Conservation (phyloP, 2,888 invertebrate genomes). For the Poecilobothrus nobilitatus region DNA sequence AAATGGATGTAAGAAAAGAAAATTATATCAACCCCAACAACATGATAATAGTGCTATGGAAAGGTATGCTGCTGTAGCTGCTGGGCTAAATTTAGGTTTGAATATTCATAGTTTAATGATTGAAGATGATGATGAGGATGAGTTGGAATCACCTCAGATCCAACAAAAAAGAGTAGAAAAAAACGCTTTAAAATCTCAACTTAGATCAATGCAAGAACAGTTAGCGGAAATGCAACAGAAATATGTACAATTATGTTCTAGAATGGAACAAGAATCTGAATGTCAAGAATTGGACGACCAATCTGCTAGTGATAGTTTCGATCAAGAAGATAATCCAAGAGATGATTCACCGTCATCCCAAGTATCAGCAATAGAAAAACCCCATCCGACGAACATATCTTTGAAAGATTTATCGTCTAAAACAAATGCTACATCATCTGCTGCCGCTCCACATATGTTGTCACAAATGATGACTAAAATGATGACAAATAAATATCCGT, state of each 20-base stretch:
- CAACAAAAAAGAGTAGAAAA: slow-evolving; percentile 80
- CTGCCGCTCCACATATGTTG: slow-evolving; percentile 49
- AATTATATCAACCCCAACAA: slow-evolving; percentile 91
- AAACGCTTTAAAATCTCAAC: slow-evolving; percentile 74
- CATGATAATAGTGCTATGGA: slow-evolving; percentile 63
- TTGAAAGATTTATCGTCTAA: slow-evolving; percentile 27
- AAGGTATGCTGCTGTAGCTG: slow-evolving; percentile 49
- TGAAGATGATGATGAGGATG: slow-evolving; percentile 67
- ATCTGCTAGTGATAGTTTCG: slow-evolving; percentile 57
- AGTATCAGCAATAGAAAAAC: slow-evolving; percentile 27
- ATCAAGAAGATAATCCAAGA: slow-evolving; percentile 45
- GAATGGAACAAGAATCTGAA: slow-evolving; percentile 72
- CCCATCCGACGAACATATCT: slow-evolving; percentile 26
- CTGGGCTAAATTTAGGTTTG: slow-evolving; percentile 51
- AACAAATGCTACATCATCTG: slow-evolving; percentile 24
- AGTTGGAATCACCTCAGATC: slow-evolving; percentile 65
- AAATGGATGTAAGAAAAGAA: slow-evolving; percentile 91
- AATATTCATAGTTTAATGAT: slow-evolving; percentile 51
- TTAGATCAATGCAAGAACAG: slow-evolving; percentile 81
- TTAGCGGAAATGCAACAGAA: slow-evolving; percentile 86
- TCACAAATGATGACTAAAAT: slow-evolving; percentile 59
- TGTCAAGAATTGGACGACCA: slow-evolving; percentile 63
- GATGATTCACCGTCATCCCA: slow-evolving; percentile 36
- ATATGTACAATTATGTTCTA: slow-evolving; percentile 76
- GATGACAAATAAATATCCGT: slow-evolving; percentile 52